These are phyloP conservation scores for Mohoua ochrocephala DNA, from an alignment of 2,113 vertebrate genomes.

Conservation along the genomic window DNA sequence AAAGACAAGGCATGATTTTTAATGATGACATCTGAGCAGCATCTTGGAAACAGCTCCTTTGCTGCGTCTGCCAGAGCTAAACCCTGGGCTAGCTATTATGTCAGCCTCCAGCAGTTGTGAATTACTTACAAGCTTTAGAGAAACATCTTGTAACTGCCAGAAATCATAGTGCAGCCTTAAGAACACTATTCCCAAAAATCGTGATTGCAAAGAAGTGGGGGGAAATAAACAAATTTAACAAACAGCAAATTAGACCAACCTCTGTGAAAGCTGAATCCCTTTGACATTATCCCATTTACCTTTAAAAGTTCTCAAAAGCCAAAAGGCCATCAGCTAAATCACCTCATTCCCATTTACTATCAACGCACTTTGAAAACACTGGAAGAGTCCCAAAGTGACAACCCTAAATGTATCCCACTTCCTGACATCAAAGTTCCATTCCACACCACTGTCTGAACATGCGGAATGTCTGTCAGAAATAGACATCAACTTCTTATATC, in stretches of 20 bases:
- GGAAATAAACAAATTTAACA: not conserved
- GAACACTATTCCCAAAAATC: constrained; percentile 22
- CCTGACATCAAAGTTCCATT: not conserved
- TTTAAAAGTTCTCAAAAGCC: not conserved
- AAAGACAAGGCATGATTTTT: not conserved
- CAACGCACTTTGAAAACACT: not conserved
- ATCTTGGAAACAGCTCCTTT: not conserved
- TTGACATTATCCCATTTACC: not conserved
- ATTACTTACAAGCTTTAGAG: not conserved
- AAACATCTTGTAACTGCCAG: constrained; percentile 25
- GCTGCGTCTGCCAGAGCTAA: not conserved
- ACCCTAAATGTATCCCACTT: not conserved
- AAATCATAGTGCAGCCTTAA: not conserved
- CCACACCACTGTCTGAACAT: not conserved
- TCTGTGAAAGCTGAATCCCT: not conserved
- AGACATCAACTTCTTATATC: not conserved
- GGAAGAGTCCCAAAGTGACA: not conserved
- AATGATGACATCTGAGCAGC: not conserved
- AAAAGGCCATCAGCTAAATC: not conserved
- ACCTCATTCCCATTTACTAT: not conserved
- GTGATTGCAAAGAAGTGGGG: not conserved
- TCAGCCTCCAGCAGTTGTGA: not conserved
- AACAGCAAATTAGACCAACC: not conserved
- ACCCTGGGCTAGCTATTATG: not conserved
- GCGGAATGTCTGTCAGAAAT: not conserved